These are phyloP conservation scores for Ceratoteleas bidentatus DNA, from an alignment of 1,140 invertebrate genomes.

Conservation along the genomic window DNA sequence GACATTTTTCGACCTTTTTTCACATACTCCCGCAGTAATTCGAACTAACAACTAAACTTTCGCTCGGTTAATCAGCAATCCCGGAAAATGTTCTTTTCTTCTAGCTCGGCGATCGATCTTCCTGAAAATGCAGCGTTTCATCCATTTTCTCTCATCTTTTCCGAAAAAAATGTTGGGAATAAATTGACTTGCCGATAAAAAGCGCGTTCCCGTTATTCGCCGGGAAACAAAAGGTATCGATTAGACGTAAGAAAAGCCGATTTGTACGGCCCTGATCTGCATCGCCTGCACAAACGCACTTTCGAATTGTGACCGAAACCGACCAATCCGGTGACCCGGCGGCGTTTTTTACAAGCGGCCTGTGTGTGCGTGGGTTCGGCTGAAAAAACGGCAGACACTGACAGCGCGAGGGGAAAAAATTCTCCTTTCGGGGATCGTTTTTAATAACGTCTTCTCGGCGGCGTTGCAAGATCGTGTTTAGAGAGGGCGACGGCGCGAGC, in stretches of 20 bases:
- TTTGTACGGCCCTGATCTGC: conserved; percentile 43
- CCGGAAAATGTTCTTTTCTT: too few species aligned
- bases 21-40: too few species aligned
- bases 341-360: conserved; percentile 23
- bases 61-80: too few species aligned
- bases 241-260: conserved; percentile 14
- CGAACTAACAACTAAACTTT: too few species aligned
- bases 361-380: conserved; percentile 53
- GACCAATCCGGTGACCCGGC: conserved; percentile 12
- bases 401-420: conserved; percentile 23
- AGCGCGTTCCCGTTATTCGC: conserved; percentile 7
- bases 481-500: conserved; percentile 26
- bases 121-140: neutral
- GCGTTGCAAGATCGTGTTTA: conserved; percentile 29
- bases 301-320: conserved; percentile 25
- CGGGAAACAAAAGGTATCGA: conserved; percentile 22
- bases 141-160: neutral
- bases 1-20: too few species aligned
- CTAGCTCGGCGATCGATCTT: too few species aligned
- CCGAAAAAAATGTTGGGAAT: neutral
- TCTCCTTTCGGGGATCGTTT: conserved; percentile 56
- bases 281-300: conserved; percentile 56
- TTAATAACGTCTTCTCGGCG: conserved; percentile 49
- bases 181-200: conserved; percentile 8
- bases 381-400: conserved; percentile 27